Conservation (phyloP, 2,797 vertebrate genomes). For the Gambelia wislizenii region DNA sequence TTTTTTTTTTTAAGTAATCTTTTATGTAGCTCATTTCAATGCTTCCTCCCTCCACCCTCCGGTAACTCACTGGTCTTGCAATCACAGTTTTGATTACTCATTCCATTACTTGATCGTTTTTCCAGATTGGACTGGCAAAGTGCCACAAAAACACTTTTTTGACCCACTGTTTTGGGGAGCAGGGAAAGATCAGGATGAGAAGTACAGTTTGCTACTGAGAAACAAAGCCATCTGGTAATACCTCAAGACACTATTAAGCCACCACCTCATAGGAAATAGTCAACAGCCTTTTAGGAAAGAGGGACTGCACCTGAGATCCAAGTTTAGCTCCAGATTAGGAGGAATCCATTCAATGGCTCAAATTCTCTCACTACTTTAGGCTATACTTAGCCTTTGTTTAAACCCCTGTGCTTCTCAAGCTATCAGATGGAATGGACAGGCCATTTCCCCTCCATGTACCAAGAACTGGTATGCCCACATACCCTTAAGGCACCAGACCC, state of each 20-base stretch:
- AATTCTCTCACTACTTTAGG: background rate
- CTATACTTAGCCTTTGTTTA: background rate
- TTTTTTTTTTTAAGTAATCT: too few relatives aligned
- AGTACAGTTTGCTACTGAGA: background rate
- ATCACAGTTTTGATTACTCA: too few relatives aligned
- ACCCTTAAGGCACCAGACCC: too few relatives aligned
- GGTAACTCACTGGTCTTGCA: too few relatives aligned
- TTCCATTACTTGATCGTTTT: background rate
- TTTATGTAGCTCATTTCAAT: too few relatives aligned
- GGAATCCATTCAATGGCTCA: background rate
- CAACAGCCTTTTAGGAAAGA: background rate
- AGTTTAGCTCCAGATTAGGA: background rate
- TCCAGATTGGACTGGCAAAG: background rate
- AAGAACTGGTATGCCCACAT: too few relatives aligned
- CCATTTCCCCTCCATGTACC: too few relatives aligned
- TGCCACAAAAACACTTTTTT: background rate
- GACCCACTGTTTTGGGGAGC: background rate
- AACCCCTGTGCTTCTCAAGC: too few relatives aligned
- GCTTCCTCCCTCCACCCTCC: too few relatives aligned
- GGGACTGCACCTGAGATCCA: background rate
- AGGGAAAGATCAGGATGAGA: background rate
- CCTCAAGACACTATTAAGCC: background rate
- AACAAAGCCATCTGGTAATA: background rate
- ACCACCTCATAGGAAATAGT: background rate
- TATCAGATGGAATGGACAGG: too few relatives aligned